phyloP scores from a whole-genome alignment of 2,888 invertebrate species.

The Lypha dubia region DNA sequence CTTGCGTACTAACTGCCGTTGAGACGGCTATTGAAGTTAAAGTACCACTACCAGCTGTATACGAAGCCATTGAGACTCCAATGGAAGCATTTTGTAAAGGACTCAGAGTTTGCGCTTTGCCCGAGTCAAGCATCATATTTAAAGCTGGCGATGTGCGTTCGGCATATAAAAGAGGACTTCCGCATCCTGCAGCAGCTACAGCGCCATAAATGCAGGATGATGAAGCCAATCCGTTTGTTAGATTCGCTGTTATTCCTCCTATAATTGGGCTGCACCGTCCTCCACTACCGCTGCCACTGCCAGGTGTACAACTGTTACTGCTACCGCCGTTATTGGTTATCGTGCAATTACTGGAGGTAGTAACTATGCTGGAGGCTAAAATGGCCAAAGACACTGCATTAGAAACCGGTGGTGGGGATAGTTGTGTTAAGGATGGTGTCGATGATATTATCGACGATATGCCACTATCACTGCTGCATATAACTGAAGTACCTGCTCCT shows the following conservation, averaged over 20 bases:
- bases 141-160: conserved; percentile 79
- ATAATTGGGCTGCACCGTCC: conserved; percentile 74
- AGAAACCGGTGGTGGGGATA: conserved; percentile 77
- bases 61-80: conserved; percentile 70
- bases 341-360: conserved; percentile 58
- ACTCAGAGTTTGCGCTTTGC: conserved; percentile 77
- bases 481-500: conserved; percentile 63
- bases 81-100: conserved; percentile 75
- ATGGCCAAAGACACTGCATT: conserved; percentile 67
- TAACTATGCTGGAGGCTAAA: conserved; percentile 65
- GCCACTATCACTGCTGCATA: conserved; percentile 79
- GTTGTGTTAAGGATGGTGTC: conserved; percentile 78
- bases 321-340: conserved; percentile 73
- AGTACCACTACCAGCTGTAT: conserved; percentile 47
- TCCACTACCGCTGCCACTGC: conserved; percentile 72
- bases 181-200: conserved; percentile 63
- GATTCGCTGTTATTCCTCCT: conserved; percentile 71
- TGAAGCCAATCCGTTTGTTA: conserved; percentile 72
- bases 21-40: conserved; percentile 53
- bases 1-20: conserved; percentile 47
- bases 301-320: conserved; percentile 72
- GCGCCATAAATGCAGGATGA: conserved; percentile 70
- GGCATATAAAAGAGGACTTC: conserved; percentile 61
- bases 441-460: conserved; percentile 77
- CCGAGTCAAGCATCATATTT: conserved; percentile 76